phyloP scores from a whole-genome alignment of 2,797 vertebrate genomes.

The Pseudochromis fuscus region DNA sequence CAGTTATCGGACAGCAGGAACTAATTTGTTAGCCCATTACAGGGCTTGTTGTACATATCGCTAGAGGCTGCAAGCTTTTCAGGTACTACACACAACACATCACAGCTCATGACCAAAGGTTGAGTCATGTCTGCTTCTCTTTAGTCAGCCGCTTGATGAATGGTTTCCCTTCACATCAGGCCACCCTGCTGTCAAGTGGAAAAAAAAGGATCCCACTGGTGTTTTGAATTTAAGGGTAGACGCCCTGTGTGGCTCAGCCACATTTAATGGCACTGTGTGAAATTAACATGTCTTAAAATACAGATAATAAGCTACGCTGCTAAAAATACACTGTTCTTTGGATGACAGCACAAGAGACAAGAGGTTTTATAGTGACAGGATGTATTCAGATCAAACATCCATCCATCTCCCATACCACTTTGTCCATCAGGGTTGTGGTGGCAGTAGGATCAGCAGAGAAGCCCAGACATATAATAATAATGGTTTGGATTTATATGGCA shows the following conservation, averaged over 20 bases:
- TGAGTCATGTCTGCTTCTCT: constrained; percentile 29
- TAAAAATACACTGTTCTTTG: too few species aligned
- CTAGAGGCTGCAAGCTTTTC: constrained; percentile 26
- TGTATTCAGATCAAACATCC: too few species aligned
- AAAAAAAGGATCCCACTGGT: constrained; percentile 9
- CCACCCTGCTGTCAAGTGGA: background rate
- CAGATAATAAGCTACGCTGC: background rate
- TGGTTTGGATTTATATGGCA: too few species aligned
- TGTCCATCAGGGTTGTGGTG: too few species aligned
- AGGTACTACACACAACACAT: constrained; percentile 27
- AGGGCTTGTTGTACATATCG: constrained; percentile 17
- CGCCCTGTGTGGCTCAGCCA: background rate
- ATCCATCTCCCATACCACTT: too few species aligned
- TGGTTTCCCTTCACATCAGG: background rate
- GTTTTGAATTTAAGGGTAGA: constrained; percentile 17
- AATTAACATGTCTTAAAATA: constrained; percentile 20
- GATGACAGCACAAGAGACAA: too few species aligned
- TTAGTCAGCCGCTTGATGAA: constrained; percentile 1
- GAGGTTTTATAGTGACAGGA: too few species aligned
- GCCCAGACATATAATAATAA: too few species aligned
- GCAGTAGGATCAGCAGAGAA: too few species aligned
- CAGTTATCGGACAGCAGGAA: constrained; percentile 47
- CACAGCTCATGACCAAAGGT: constrained; percentile 25
- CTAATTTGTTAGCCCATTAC: constrained; percentile 47
- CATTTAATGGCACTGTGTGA: constrained; percentile 8